Percentiles rank a stretch among this genome's conserved stretches.
phyloP scores from a whole-genome alignment of 2,888 invertebrate species.

The Scaptodrosophila latifasciaeformis region DNA sequence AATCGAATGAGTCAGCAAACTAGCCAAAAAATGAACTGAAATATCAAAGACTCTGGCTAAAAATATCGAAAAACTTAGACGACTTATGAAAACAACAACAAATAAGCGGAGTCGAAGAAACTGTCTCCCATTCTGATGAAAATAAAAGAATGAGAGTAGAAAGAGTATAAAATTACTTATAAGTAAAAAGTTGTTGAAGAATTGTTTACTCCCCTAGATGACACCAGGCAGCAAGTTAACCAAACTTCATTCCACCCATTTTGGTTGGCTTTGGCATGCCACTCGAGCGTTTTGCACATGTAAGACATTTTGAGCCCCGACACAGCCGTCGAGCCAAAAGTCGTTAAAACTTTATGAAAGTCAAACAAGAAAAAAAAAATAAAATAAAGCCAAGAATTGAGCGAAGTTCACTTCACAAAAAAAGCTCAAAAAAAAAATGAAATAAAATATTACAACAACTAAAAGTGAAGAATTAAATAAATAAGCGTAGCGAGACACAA shows the following conservation, averaged over 20 bases:
- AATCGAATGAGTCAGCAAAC: too few species aligned
- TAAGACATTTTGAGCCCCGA: conserved; percentile 59
- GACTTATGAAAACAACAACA: too few species aligned
- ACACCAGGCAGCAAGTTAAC: background rate
- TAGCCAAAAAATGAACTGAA: too few species aligned
- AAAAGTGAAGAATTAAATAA: conserved; percentile 45
- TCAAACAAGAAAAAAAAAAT: conserved; percentile 57
- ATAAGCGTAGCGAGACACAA: conserved; percentile 65
- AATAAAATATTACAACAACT: too few species aligned
- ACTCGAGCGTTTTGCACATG: conserved; percentile 45
- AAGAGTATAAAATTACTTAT: conserved; percentile 55
- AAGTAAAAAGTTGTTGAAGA: conserved; percentile 61
- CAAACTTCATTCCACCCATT: background rate
- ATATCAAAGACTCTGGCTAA: too few species aligned
- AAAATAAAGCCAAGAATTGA: conserved; percentile 7
- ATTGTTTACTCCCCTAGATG: conserved; percentile 43
- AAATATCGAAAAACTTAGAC: too few species aligned
- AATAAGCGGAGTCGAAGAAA: too few species aligned
- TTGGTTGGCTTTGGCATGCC: conserved; percentile 4
- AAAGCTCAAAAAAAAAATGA: too few species aligned
- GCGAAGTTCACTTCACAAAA: too few species aligned
- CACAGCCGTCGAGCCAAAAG: conserved; percentile 58
- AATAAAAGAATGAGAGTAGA: conserved; percentile 10
- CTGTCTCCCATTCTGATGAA: too few species aligned
- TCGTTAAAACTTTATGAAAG: conserved; percentile 71